Conservation (phyloP, 2,113 vertebrate genomes). For the Baryphthengus martii region DNA sequence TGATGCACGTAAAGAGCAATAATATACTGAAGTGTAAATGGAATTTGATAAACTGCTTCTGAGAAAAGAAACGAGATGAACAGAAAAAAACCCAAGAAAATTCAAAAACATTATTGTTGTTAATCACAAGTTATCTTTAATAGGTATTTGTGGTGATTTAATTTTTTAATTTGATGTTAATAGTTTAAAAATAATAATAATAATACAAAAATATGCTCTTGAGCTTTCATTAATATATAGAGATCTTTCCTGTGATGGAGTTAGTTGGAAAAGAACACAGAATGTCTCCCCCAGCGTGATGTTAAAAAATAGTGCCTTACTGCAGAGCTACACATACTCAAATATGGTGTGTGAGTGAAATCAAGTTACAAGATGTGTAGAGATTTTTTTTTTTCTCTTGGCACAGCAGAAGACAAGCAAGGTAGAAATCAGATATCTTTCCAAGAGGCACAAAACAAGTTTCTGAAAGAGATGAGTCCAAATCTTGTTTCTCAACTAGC, state of each 20-base stretch:
- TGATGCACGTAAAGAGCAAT: background rate
- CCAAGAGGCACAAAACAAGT: background rate
- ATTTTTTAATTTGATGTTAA: background rate
- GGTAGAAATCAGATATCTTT: background rate
- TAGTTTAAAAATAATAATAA: background rate
- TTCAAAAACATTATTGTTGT: background rate
- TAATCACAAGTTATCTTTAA: background rate
- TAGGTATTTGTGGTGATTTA: background rate
- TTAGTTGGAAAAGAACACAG: fast-evolving
- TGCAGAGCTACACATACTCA: background rate
- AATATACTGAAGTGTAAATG: background rate
- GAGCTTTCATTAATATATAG: background rate
- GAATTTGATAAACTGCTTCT: background rate
- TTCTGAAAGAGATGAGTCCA: background rate
- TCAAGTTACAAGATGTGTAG: background rate
- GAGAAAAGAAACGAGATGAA: background rate
- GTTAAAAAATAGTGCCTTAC: background rate
- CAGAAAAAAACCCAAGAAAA: background rate
- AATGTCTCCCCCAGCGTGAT: background rate
- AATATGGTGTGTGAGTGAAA: background rate
- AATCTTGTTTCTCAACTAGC: background rate
- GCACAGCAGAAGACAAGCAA: background rate
- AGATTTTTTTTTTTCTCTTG: background rate
- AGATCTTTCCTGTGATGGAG: background rate
- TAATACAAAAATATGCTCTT: background rate